Percentiles rank a stretch among this genome's conserved stretches.
Conservation (phyloP, 2,113 vertebrate species). For the Vimba vimba region DNA sequence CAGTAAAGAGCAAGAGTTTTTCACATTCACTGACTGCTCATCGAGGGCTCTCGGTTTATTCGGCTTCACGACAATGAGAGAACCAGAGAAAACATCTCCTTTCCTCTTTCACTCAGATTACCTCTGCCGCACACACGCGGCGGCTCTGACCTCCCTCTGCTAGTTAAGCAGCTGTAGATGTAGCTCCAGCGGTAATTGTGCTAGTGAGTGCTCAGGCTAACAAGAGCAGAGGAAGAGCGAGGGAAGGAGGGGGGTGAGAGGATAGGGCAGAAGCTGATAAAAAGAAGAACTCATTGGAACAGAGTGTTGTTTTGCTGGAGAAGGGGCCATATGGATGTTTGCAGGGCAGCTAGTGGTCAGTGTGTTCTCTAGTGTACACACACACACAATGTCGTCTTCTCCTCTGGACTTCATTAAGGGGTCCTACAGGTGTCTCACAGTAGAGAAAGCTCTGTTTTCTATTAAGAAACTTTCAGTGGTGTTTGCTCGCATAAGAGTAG, state of each 20-base stretch:
- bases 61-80: not conserved
- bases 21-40: not conserved
- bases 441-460: not conserved
- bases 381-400: not conserved
- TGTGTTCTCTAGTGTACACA: not conserved
- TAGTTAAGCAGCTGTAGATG: slow-evolving; percentile 60
- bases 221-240: slow-evolving; percentile 21
- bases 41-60: not conserved
- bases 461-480: not conserved
- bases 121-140: slow-evolving; percentile 7
- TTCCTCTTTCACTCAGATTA: slow-evolving; percentile 20
- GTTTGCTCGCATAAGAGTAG: not conserved
- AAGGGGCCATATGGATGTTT: not conserved
- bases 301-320: slow-evolving; percentile 4
- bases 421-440: not conserved
- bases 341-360: slow-evolving; percentile 6
- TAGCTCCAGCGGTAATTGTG: slow-evolving; percentile 62
- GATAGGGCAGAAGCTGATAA: not conserved
- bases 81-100: slow-evolving; percentile 1
- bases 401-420: not conserved
- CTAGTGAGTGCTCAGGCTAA: slow-evolving; percentile 60
- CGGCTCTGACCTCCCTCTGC: slow-evolving; percentile 49
- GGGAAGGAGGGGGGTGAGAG: not conserved
- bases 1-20: slow-evolving; percentile 17
- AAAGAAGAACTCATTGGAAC: slow-evolving; percentile 14